phyloP scores from a whole-genome alignment of 1,140 invertebrate genomes.

The Halyomorpha halys region DNA sequence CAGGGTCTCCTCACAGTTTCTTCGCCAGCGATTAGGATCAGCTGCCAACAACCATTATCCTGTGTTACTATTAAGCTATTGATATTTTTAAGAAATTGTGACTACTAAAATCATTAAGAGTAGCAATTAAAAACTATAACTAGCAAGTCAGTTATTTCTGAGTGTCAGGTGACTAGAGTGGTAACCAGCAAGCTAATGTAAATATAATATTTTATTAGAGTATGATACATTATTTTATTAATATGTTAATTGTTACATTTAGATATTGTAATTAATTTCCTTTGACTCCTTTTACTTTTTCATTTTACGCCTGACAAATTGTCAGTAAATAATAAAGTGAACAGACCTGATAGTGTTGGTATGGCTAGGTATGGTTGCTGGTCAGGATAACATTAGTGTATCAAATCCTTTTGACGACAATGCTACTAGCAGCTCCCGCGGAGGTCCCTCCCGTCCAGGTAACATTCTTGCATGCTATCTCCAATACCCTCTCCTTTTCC shows the following conservation, averaged over 20 bases:
- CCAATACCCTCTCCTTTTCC: neutral
- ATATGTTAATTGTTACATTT: neutral
- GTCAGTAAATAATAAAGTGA: neutral
- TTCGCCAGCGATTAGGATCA: no score
- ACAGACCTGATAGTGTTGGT: constrained; percentile 15
- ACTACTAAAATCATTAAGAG: no score
- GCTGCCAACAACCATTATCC: no score
- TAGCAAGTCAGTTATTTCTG: neutral
- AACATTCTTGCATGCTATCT: constrained; percentile 7
- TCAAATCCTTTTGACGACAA: constrained; percentile 73
- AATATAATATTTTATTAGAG: neutral
- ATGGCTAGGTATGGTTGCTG: constrained; percentile 20
- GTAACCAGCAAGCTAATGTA: constrained; percentile 13
- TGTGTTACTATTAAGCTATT: no score
- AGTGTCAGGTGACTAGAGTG: constrained; percentile 16
- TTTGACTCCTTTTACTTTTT: neutral
- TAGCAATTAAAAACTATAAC: no score
- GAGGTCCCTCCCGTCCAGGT: constrained; percentile 34
- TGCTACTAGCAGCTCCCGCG: constrained; percentile 47
- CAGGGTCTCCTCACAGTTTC: no score
- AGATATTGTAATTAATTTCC: neutral
- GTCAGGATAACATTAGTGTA: constrained; percentile 57
- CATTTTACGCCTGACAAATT: neutral
- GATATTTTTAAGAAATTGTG: no score
- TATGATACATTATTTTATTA: neutral